Base-by-base conservation (phyloP, 2,113 vertebrate genomes). In the Epinephelus cyanopodus region DNA sequence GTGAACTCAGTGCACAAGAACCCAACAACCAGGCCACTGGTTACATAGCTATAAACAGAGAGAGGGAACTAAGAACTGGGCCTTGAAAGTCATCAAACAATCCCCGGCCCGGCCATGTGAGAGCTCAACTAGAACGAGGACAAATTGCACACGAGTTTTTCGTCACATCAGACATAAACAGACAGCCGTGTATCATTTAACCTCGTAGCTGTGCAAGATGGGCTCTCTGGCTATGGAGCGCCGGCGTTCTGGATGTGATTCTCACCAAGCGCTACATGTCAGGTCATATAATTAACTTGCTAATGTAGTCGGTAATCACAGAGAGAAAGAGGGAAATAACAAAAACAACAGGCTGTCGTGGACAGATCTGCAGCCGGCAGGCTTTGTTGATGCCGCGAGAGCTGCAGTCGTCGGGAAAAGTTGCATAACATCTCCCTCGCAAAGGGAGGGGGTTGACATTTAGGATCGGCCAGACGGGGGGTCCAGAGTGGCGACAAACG, bases 1-100 rank as follows among this genome's bases (percentile, higher is more conserved):
- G 91, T 92, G 91, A 93, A 93, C 77, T 91, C 92, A 86, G 93
- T 94, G 87, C 93, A 94, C 85, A 80, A 86, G 92, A 94, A 94
- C 93, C 83, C 92, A 93, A 92, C 90, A 94, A 94, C 93, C 92
- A 92, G 92, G 92, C 86, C 92, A 94, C 84, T 77, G 84, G 86
- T 93, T 92, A 90, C 68, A 90, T 76, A 89, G 84, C 87, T 86
- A 58, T 73, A 79, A 83, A 87, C 70, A 85, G 54, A 81, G 60
- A 3, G 58, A 65, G 37, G 42, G 64, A 66, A 61, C 68, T 79
- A 56, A 84, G 81, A 90, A 63, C 50, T 75, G 27, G 81, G 85
- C 87, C 86, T 89, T 61, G 57, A 81, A 67, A 80, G 29, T 54
- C 77, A 83, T 67, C 60, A 83, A 72, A 54, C 50, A 18, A 25